Evolutionary conservation across 2,797 vertebrate genomes (phyloP), one percentile per base, ranked within the genome.

Genomic region (Onychomys torridus): DNA sequence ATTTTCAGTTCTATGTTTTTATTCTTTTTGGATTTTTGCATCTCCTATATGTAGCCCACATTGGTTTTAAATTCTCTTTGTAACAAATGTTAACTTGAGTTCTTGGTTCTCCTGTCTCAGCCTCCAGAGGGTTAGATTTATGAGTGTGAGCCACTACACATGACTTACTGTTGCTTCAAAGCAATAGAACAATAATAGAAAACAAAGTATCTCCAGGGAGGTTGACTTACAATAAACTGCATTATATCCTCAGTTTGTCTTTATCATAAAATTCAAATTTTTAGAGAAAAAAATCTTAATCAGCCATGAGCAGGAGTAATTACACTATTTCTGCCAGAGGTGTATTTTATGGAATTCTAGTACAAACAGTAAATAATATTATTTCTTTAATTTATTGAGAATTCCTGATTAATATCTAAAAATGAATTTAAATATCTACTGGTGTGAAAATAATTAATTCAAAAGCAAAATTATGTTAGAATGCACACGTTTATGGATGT

Each of bases 221-320:
- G 19, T 78, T 65, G 46, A 49, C 5, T 94, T 82, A 90, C 0
- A 79, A 12, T 43, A 25, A 23, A 81, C 0, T 76, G 34, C 2
- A 34, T 69, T 85, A 29, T 63, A 63, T 92, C 73, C 79, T 73
- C 19, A 93, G 10, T 4, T 25, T 84, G 5, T 76, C 19, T 75
- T 5, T 75, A 55, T 63, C 61, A 67, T 34, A 90, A 95, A 97
- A 89, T 78, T 52, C 5, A 95, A 77, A 96, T 32, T 19, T 55
- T 2, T 71, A 43, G 0, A 73, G 9, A 6, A 52, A 84, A 89
- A 32, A 91, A 67, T 1, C 2, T n/a, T 71, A 61, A 79, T 19
- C 3, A 90, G 63, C 40, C 59, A 83, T 88, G n/a, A 77, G 46
- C 6, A 63, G 52, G 86, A 88, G 78, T 79, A 61, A 17, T 0